Base-by-base conservation (phyloP, 2,888 invertebrate species). In the Caenorhabditis becei region DNA sequence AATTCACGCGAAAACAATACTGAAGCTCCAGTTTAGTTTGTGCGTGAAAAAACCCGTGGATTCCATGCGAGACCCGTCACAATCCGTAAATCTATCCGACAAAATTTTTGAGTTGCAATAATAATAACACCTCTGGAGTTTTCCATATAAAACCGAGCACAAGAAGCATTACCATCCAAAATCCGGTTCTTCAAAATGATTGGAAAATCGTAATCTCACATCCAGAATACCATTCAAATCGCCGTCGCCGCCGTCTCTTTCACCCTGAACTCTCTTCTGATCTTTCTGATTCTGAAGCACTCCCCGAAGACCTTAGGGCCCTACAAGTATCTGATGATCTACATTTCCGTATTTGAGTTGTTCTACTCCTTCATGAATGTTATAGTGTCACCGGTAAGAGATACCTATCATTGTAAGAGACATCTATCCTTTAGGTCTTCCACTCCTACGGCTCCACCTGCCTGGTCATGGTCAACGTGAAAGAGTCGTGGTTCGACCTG, bases 111-210 rank as follows among this genome's bases (percentile, higher is more conserved):
- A n/a, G n/a, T n/a, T n/a, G n/a, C n/a, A n/a, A n/a, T n/a, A n/a
- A n/a, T n/a, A n/a, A n/a, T n/a, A n/a, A n/a, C n/a, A n/a, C n/a
- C n/a, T n/a, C n/a, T n/a, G n/a, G n/a, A n/a, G n/a, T n/a, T n/a
- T n/a, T n/a, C n/a, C n/a, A n/a, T n/a, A n/a, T n/a, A n/a, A n/a
- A n/a, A n/a, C n/a, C n/a, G n/a, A n/a, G n/a, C n/a, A n/a, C n/a
- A n/a, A n/a, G n/a, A n/a, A n/a, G n/a, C n/a, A n/a, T n/a, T n/a
- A n/a, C n/a, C n/a, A n/a, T n/a, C n/a, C n/a, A n/a, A n/a, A n/a
- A 61, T 87, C 88, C 26, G 80, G 86, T 41, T 35, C 85, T n/a
- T n/a, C n/a, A n/a, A 18, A 53, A 70, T 70, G 70, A 35, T 70
- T 14, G 70, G 51, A 10, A 37, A 61, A 61, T 44, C 49, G 18